phyloP scores from a whole-genome alignment of 2,113 vertebrate species.

The Arvicanthis niloticus region DNA sequence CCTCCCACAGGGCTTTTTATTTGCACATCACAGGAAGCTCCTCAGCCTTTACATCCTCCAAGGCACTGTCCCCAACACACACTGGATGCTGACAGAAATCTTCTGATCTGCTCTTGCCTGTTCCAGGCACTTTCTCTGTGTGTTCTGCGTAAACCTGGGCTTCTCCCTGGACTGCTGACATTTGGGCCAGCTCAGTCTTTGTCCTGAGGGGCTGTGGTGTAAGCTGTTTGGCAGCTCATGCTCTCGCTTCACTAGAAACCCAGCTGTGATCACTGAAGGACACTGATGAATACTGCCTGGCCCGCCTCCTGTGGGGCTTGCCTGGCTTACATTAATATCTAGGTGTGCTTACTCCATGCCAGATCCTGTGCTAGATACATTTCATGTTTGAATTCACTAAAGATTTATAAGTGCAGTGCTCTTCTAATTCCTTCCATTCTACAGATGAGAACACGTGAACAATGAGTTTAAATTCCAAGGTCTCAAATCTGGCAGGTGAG shows the following conservation, averaged over 20 bases:
- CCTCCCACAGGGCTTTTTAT: background rate
- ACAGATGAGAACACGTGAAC: background rate
- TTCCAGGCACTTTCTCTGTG: background rate
- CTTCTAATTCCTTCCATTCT: background rate
- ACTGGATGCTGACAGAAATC: background rate
- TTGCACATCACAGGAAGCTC: background rate
- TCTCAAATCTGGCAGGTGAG: background rate
- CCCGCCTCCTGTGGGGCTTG: background rate
- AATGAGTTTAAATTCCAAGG: background rate
- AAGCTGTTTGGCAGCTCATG: background rate
- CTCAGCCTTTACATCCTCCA: background rate
- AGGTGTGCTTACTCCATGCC: background rate
- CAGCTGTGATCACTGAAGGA: background rate
- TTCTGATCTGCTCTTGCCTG: constrained; percentile 16
- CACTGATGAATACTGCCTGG: background rate
- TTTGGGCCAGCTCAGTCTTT: background rate
- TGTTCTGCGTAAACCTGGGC: background rate
- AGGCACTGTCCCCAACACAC: background rate
- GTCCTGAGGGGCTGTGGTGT: background rate
- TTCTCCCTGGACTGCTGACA: background rate
- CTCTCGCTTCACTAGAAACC: background rate
- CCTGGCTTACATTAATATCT: background rate
- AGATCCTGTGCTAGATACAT: too few species aligned
- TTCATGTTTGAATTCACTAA: background rate
- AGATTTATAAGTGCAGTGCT: background rate